A percentile compares a stretch with the other conserved stretches of the same genome.
Evolutionary conservation across 1,140 invertebrate genomes (phyloP).

Genomic region (Anthonomus grandis): DNA sequence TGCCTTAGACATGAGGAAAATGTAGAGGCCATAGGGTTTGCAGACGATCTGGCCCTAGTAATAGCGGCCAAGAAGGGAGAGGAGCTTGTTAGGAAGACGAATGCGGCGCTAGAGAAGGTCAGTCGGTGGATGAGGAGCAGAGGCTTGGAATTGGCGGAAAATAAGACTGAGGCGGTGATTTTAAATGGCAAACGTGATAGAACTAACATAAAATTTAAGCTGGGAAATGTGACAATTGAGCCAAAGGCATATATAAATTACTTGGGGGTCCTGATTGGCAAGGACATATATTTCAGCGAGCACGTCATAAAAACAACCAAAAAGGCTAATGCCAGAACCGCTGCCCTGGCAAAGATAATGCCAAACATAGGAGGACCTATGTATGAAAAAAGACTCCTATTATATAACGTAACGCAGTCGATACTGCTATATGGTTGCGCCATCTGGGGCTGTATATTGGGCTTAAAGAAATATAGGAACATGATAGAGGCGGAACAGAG

Average conservation of each 20-base stretch:
- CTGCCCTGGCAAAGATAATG: slow-evolving; percentile 15
- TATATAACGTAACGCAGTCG: neutral
- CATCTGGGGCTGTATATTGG: neutral
- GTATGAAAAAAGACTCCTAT: neutral
- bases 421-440: neutral
- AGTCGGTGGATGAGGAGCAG: neutral
- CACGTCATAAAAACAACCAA: neutral
- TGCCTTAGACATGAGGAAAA: slow-evolving; percentile 27
- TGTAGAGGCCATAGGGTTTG: slow-evolving; percentile 29
- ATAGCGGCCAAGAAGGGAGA: slow-evolving; percentile 3
- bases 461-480: neutral
- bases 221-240: no score
- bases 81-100: neutral
- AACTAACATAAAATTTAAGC: no score
- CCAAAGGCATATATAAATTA: neutral
- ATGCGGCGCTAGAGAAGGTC: neutral
- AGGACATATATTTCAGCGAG: no score
- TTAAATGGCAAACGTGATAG: neutral
- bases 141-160: no score
- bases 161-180: neutral
- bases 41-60: slow-evolving; percentile 36
- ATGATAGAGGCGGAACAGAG: neutral
- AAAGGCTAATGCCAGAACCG: slow-evolving; percentile 5
- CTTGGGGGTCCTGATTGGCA: neutral
- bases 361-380: slow-evolving; percentile 15